Evolutionary conservation across 2,113 vertebrate species (phyloP), one percentile per base, ranked within the genome.

Genomic region (Peromyscus leucopus): DNA sequence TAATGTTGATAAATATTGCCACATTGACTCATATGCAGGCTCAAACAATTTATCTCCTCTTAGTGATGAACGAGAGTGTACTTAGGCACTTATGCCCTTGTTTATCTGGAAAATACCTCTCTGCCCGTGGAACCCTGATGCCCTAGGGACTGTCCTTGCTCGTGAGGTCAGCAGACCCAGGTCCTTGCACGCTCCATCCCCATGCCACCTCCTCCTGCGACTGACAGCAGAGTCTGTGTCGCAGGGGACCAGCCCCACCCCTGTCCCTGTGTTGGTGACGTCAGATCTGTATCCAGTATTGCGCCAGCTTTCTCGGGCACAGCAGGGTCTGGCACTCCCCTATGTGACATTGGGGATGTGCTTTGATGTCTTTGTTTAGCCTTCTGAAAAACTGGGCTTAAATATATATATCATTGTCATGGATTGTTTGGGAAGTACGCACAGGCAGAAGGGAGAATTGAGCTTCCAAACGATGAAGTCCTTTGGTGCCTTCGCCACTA

Each of bases 1-100:
- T 74, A 75, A 8, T 91, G 88, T 74, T 72, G 55, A 84, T 86
- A 96, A 95, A 80, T 89, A 59, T 59, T 93, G 69, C 63, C 36
- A 39, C 48, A 36, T 26, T n/a, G 39, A 55, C 61, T 84, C 85
- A 28, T 15, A 2, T 1, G 51, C 72, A 82, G 76, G 36, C 55
- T 48, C 48, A 42, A 36, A 93, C 65, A 51, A 10, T 82, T 93
- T 93, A 82, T 9, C 28, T 31, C 65, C 75, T 82, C 39, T 76
- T 42, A 63, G 71, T 59, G 57, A 2, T 94, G 89, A 78, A 74
- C 48, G 39, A 61, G 69, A 61, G 48, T 83, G 5, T 16, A 8
- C 65, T 74, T n/a, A 69, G 74, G 17, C 19, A 2, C 82, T 61
- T 61, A 31, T 0, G 51, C 57, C 33, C 85, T 84, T 85, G 88